Evolutionary conservation across 2,888 invertebrate genomes (phyloP).

Genomic region (Prenolepis imparis): DNA sequence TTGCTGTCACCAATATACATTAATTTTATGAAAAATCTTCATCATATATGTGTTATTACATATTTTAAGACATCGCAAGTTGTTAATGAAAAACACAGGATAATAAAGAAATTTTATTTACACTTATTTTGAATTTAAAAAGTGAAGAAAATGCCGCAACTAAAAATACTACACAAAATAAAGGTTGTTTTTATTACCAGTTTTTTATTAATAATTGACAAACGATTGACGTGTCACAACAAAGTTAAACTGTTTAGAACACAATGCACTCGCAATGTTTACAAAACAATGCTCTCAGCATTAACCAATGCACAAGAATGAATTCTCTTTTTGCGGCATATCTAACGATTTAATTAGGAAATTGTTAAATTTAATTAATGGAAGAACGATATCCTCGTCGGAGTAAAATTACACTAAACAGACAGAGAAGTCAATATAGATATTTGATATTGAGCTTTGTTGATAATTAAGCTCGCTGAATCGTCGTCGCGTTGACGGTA

Average conservation of each 20-base stretch:
- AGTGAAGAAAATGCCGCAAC: background rate
- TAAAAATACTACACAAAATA: background rate
- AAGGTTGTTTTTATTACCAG: background rate
- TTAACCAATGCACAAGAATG: background rate
- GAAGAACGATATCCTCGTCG: background rate
- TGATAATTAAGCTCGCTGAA: background rate
- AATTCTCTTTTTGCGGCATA: background rate
- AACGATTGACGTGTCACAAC: background rate
- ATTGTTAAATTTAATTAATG: background rate
- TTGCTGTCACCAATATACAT: background rate
- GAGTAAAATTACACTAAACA: background rate
- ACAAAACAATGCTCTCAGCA: background rate
- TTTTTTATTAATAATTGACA: background rate
- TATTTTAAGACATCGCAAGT: background rate
- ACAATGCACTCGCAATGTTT: constrained; percentile 25
- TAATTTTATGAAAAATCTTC: background rate
- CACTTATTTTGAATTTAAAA: background rate
- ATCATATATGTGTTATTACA: background rate
- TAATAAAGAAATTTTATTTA: background rate
- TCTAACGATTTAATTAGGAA: background rate
- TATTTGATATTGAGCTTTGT: background rate
- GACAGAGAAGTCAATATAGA: background rate
- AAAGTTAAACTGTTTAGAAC: background rate
- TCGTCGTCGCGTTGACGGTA: background rate
- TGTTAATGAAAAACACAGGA: background rate